Evolutionary conservation across 1,140 invertebrate species (phyloP).

Genomic region (Pseudomyrmex flavicornis): DNA sequence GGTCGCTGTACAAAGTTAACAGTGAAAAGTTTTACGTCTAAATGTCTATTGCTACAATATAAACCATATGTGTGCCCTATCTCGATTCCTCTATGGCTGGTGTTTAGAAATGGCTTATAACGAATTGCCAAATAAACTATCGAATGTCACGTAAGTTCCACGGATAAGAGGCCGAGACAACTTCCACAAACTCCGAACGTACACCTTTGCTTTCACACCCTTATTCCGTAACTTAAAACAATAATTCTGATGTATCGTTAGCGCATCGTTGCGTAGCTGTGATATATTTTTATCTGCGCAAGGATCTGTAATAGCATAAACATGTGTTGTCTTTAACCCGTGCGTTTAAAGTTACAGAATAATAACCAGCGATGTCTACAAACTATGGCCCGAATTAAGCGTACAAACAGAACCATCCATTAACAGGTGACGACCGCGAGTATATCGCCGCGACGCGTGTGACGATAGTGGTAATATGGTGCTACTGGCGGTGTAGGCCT

Average conservation of each 20-base stretch:
- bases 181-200: conserved; percentile 2
- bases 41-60: conserved; percentile 46
- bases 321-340: too few species aligned
- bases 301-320: too few species aligned
- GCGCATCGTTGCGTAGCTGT: too few species aligned
- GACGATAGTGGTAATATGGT: neutral
- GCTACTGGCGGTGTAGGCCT: neutral
- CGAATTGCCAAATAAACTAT: conserved; percentile 19
- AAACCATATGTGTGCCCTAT: conserved; percentile 13
- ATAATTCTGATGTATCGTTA: too few species aligned
- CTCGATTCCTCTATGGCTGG: conserved; percentile 19
- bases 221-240: too few species aligned
- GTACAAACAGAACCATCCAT: conserved; percentile 31
- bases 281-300: too few species aligned
- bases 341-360: too few species aligned
- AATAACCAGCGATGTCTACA: neutral
- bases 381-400: conserved; percentile 46
- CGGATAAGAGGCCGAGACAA: neutral
- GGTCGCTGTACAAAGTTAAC: conserved; percentile 43
- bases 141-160: neutral
- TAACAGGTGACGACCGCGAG: conserved; percentile 29
- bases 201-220: neutral
- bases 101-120: conserved; percentile 20
- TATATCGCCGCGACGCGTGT: conserved; percentile 2
- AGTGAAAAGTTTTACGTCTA: conserved; percentile 22